Evolutionary conservation across 2,113 vertebrate species (phyloP), one percentile per base, ranked within the genome.

Genomic region (Cnemophilus loriae): DNA sequence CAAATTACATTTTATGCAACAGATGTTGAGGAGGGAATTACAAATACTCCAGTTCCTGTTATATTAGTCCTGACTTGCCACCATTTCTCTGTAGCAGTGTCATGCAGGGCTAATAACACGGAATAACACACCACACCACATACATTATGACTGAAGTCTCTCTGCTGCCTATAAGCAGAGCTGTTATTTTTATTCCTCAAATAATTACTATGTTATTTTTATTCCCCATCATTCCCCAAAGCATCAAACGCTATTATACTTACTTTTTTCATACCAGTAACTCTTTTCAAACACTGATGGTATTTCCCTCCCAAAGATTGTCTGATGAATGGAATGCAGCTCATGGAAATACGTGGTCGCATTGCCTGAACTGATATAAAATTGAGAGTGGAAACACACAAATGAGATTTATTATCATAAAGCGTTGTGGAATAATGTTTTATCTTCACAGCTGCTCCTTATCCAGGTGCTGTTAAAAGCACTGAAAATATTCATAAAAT

Each of bases 1-100:
- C 50, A 95, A 95, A 96, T 97, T 96, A 82, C 75, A 63, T 96
- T 96, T 96, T 96, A 94, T 93, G 91, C 42, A 96, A 82, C 95
- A 97, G 95, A 94, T 96, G 95, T 93, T 95, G 67, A 93, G 71
- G 77, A 94, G 69, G 76, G 86, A 96, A 87, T 93, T 94, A 92
- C 78, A 92, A 80, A 93, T 52, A 81, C 41, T 67, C 46, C 56
- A 35, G 78, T 91, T 96, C 33, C 68, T 84, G 50, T 91, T 95
- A 27, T 53, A 39, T 90, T 95, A 90, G 44, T 76, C 56, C 52
- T 93, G 59, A 89, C 71, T 96, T 95, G 68, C 92, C 37, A 86
- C 78, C 50, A 60, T 95, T 96, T 85, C 67, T 97, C 50, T 90
- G 93, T 56, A 88, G 87, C 55, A 67, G 10, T 79, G 49, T 60